A percentile compares a stretch with the other conserved stretches of the same genome.
Conservation (phyloP, 1,140 invertebrate species). For the Drosophila subpulchrella region DNA sequence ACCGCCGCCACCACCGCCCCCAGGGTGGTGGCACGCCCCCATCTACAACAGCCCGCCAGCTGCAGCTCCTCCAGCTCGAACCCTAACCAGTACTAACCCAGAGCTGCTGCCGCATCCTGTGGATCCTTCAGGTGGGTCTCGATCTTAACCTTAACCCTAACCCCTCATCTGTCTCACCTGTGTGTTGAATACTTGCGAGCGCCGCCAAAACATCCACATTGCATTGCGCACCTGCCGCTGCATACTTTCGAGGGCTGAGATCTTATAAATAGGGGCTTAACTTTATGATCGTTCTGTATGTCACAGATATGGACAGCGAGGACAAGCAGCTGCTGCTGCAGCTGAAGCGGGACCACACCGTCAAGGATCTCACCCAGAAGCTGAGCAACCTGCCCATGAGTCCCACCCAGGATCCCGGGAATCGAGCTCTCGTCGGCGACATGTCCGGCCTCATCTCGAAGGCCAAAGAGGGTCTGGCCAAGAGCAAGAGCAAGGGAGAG, state of each 20-base stretch:
- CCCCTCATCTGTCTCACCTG: conserved; percentile 11
- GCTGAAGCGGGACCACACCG: conserved; percentile 90
- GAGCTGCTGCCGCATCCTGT: conserved; percentile 23
- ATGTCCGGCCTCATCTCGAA: conserved; percentile 96
- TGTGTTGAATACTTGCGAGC: conserved; percentile 50
- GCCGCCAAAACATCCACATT: conserved; percentile 9
- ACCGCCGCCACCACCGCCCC: conserved; percentile 75
- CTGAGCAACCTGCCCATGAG: conserved; percentile 89
- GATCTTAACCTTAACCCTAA: neutral
- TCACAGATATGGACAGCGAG: conserved; percentile 76
- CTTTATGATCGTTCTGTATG: neutral
- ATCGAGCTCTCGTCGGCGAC: conserved; percentile 88
- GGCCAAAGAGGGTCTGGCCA: conserved; percentile 95
- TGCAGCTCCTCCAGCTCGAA: conserved; percentile 28
- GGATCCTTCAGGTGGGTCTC: conserved; percentile 48
- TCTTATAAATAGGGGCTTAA: neutral
- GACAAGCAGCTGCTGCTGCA: conserved; percentile 76
- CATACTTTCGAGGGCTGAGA: conserved; percentile 52
- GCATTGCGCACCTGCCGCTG: conserved; percentile 35
- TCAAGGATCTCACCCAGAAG: conserved; percentile 94
- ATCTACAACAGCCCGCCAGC: conserved; percentile 22
- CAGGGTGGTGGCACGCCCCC: conserved; percentile 69
- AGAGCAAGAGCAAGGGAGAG: conserved; percentile 90
- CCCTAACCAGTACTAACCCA: conserved; percentile 65
- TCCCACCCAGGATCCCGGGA: conserved; percentile 84